These are phyloP conservation scores for Pyralis farinalis DNA, from an alignment of 2,888 invertebrate genomes.

Conservation along the genomic window DNA sequence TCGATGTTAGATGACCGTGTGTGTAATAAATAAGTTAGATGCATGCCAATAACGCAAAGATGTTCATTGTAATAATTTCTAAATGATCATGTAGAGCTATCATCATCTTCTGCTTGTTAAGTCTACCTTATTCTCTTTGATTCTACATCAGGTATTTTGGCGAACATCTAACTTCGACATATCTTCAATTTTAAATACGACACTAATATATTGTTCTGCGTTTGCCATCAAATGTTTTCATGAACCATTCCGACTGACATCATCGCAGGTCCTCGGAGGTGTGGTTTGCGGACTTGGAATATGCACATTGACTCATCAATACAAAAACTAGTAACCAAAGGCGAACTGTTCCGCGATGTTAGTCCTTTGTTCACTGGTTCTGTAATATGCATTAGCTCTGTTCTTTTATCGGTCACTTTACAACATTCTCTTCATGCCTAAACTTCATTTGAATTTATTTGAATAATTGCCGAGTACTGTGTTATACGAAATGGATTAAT, in stretches of 20 bases:
- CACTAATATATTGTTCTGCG: constrained; percentile 4
- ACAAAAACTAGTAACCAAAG: constrained; percentile 31
- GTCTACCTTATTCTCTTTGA: too few species aligned
- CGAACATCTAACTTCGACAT: not conserved
- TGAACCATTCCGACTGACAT: constrained; percentile 40
- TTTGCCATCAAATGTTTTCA: constrained; percentile 33
- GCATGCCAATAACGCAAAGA: too few species aligned
- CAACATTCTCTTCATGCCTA: constrained; percentile 25
- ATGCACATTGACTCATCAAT: constrained; percentile 36
- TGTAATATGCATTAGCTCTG: constrained; percentile 24
- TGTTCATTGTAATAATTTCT: too few species aligned
- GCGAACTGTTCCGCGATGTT: constrained; percentile 15
- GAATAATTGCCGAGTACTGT: constrained; percentile 31
- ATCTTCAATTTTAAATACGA: too few species aligned
- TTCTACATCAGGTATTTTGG: not conserved
- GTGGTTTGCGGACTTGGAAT: constrained; percentile 42
- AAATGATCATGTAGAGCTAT: too few species aligned
- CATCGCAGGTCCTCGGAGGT: constrained; percentile 37
- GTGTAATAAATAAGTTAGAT: too few species aligned
- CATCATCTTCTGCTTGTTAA: too few species aligned
- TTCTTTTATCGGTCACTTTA: constrained; percentile 21
- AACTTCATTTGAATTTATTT: constrained; percentile 26
- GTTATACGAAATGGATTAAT: constrained; percentile 23
- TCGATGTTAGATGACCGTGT: too few species aligned
- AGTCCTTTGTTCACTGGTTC: constrained; percentile 22